Evolutionary conservation across 1,140 invertebrate species (phyloP).

Genomic region (Vanessa atalanta): DNA sequence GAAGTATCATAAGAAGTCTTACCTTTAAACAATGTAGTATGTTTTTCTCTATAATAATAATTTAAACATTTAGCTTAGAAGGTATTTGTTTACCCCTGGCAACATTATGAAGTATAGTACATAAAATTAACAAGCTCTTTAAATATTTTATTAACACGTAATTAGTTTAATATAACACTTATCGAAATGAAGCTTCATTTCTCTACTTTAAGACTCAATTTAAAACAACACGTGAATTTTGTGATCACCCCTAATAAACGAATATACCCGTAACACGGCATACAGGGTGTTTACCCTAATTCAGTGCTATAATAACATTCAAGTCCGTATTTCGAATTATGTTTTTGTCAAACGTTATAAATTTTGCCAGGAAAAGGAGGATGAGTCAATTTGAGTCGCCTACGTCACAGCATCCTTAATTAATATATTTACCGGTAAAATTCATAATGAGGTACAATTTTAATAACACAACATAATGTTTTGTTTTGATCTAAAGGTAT

Average conservation of each 20-base stretch:
- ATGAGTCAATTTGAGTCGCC: background rate
- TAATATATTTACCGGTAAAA: too few species aligned
- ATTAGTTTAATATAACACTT: background rate
- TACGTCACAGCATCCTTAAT: background rate
- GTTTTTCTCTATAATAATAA: too few species aligned
- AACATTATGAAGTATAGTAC: slow-evolving; percentile 11
- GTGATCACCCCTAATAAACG: slow-evolving; percentile 11
- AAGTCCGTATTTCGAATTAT: background rate
- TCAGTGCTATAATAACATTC: slow-evolving; percentile 2
- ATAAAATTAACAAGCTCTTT: slow-evolving; percentile 17
- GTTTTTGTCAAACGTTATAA: background rate
- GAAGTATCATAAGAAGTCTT: too few species aligned
- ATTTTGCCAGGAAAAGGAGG: background rate
- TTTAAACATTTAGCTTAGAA: background rate
- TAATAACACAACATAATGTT: too few species aligned
- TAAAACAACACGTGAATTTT: slow-evolving; percentile 4
- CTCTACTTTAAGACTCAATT: background rate
- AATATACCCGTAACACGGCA: background rate
- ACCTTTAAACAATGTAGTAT: too few species aligned
- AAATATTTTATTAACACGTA: slow-evolving; percentile 18
- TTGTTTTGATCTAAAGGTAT: too few species aligned
- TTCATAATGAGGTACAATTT: too few species aligned
- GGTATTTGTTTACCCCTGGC: background rate
- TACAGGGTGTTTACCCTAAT: background rate
- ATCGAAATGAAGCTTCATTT: background rate